Percentiles rank a stretch among this genome's conserved stretches.
phyloP scores from a whole-genome alignment of 2,797 vertebrate genomes.

The Tenualosa ilisha region DNA sequence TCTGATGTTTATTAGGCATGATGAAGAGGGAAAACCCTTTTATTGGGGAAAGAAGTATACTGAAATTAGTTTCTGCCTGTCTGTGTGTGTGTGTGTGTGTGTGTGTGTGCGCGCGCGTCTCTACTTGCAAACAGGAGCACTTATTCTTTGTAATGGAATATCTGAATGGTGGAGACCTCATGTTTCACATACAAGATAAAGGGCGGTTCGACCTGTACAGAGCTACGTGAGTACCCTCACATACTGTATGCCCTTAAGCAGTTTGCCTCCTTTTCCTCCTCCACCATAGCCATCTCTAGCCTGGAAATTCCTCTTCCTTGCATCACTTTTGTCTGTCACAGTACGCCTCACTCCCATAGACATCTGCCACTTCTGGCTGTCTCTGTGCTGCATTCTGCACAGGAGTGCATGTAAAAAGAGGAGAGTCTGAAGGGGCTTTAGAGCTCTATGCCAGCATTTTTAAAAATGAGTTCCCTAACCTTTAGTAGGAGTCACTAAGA shows the following conservation, averaged over 20 bases:
- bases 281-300: not conserved
- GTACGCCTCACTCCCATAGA: not conserved
- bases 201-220: slow-evolving; percentile 92
- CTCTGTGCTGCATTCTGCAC: not conserved
- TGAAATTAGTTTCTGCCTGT: too few species aligned
- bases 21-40: too few species aligned
- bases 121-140: slow-evolving; percentile 80
- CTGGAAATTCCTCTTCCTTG: not conserved
- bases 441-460: not conserved
- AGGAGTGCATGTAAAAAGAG: not conserved
- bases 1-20: not conserved
- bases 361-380: slow-evolving; percentile 1
- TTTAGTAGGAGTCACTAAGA: not conserved
- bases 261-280: not conserved
- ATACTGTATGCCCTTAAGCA: not conserved
- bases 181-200: slow-evolving; percentile 99
- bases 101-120: slow-evolving; percentile 36
- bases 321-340: not conserved
- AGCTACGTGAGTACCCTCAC: slow-evolving; percentile 81
- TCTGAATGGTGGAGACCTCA: slow-evolving; percentile 94
- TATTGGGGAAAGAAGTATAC: too few species aligned
- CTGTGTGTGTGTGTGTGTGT: slow-evolving; percentile 7
- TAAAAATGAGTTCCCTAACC: not conserved
- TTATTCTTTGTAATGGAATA: slow-evolving; percentile 99
- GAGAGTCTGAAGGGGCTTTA: not conserved